phyloP scores from a whole-genome alignment of 2,113 vertebrate species.

The Ptychochromis oligacanthus region DNA sequence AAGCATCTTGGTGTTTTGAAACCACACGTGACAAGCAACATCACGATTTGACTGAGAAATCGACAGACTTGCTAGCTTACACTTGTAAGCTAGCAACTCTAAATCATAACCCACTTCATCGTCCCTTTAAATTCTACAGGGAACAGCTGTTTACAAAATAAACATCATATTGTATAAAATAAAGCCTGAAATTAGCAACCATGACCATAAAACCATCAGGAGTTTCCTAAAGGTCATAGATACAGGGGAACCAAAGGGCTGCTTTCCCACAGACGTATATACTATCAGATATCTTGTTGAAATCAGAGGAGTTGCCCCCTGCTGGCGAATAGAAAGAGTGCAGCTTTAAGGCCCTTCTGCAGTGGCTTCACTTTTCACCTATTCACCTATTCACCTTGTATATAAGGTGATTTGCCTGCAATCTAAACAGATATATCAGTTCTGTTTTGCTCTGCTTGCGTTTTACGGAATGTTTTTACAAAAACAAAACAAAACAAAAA shows the following conservation, averaged over 20 bases:
- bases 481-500: too few species aligned
- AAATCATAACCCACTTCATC: background rate
- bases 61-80: background rate
- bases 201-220: background rate
- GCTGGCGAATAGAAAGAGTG: background rate
- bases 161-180: background rate
- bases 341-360: background rate
- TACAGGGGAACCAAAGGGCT: background rate
- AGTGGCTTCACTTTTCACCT: background rate
- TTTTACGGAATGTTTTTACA: too few species aligned
- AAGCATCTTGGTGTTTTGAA: background rate
- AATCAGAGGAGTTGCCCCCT: background rate
- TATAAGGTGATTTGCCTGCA: too few species aligned
- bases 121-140: background rate
- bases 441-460: too few species aligned
- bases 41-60: background rate
- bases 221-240: rapidly evolving
- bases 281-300: background rate
- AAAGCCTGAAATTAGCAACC: too few species aligned
- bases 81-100: background rate
- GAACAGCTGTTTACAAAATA: background rate
- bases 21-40: background rate
- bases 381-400: too few species aligned
- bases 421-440: too few species aligned
- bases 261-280: background rate